phyloP scores from a whole-genome alignment of 92 coral and sea anemone species.

The Siderastrea radians region DNA sequence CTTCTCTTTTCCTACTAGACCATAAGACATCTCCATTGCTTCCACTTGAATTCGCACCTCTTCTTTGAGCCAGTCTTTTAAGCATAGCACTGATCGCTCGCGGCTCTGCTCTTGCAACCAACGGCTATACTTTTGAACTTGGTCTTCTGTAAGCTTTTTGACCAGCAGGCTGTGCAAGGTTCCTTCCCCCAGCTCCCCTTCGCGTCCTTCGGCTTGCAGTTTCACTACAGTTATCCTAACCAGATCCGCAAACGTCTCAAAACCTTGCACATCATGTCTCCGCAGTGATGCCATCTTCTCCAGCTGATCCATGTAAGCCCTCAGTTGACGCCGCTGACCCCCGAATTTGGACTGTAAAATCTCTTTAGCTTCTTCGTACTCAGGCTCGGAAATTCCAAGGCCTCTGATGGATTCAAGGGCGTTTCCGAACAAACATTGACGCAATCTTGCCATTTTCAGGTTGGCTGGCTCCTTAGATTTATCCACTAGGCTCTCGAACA shows the following conservation, averaged over 20 bases:
- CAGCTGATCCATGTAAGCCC: slow-evolving; percentile 60
- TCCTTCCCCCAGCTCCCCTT: slow-evolving; percentile 68
- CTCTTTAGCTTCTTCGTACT: slow-evolving; percentile 70
- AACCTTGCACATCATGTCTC: slow-evolving; percentile 44
- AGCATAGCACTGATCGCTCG: slow-evolving; percentile 56
- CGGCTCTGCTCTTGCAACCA: slow-evolving; percentile 59
- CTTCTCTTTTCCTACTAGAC: slow-evolving; percentile 10
- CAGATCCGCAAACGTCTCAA: slow-evolving; percentile 68
- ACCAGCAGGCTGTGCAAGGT: slow-evolving; percentile 62
- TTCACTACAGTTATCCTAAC: slow-evolving; percentile 68
- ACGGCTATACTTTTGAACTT: slow-evolving; percentile 69
- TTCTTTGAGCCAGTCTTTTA: slow-evolving; percentile 73
- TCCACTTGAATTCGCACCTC: slow-evolving; percentile 63
- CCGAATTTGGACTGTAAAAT: slow-evolving; percentile 61
- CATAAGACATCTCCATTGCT: slow-evolving; percentile 64
- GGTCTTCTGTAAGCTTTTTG: slow-evolving; percentile 62
- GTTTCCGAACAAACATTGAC: slow-evolving; percentile 59
- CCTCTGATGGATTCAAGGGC: slow-evolving; percentile 70
- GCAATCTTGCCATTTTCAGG: slow-evolving; percentile 65
- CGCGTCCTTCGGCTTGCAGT: slow-evolving; percentile 57
- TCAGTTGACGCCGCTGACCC: slow-evolving; percentile 59
- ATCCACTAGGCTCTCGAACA: slow-evolving; percentile 73
- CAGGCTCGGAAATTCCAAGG: slow-evolving; percentile 51
- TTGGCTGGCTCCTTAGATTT: slow-evolving; percentile 53
- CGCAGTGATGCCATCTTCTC: slow-evolving; percentile 52